A percentile compares a stretch with the other conserved stretches of the same genome.
Evolutionary conservation across 2,888 invertebrate species (phyloP).

Genomic region (Salticus scenicus): DNA sequence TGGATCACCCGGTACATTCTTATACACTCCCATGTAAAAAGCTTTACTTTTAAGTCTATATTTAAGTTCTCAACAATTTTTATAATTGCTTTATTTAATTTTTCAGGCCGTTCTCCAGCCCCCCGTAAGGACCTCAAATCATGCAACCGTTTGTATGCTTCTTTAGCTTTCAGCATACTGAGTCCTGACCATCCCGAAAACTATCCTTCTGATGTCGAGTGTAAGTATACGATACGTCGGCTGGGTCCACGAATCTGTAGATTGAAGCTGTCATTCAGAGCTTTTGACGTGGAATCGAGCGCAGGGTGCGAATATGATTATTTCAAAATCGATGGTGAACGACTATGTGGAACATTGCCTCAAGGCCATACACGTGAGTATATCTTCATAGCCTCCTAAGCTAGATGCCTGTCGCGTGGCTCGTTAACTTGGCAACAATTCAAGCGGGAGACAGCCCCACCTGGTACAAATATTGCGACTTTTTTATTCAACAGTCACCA

Average conservation of each 20-base stretch:
- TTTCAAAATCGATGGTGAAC: conserved; percentile 71
- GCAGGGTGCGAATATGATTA: conserved; percentile 71
- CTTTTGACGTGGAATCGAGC: conserved; percentile 72
- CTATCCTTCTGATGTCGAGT: conserved; percentile 69
- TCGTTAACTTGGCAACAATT: too few relatives aligned
- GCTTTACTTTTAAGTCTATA: too few relatives aligned
- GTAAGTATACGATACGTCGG: conserved; percentile 71
- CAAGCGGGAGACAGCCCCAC: too few relatives aligned
- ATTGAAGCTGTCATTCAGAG: conserved; percentile 71
- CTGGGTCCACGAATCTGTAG: conserved; percentile 70
- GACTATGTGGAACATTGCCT: conserved; percentile 72
- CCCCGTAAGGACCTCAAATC: conserved; percentile 40
- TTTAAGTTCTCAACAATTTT: too few relatives aligned
- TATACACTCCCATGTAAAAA: too few relatives aligned
- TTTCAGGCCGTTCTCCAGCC: conserved; percentile 33
- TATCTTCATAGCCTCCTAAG: too few relatives aligned
- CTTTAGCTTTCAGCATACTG: conserved; percentile 68
- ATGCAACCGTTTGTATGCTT: conserved; percentile 66
- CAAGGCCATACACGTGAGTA: conserved; percentile 70
- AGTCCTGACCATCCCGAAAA: conserved; percentile 71
- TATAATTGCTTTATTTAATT: too few relatives aligned
- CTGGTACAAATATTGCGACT: too few relatives aligned
- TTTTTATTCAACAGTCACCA: too few relatives aligned
- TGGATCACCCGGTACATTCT: too few relatives aligned
- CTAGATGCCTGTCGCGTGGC: too few relatives aligned